Evolutionary conservation across 2,797 vertebrate genomes (phyloP), one percentile per base, ranked within the genome.

Genomic region (Hafferia zeledoni): DNA sequence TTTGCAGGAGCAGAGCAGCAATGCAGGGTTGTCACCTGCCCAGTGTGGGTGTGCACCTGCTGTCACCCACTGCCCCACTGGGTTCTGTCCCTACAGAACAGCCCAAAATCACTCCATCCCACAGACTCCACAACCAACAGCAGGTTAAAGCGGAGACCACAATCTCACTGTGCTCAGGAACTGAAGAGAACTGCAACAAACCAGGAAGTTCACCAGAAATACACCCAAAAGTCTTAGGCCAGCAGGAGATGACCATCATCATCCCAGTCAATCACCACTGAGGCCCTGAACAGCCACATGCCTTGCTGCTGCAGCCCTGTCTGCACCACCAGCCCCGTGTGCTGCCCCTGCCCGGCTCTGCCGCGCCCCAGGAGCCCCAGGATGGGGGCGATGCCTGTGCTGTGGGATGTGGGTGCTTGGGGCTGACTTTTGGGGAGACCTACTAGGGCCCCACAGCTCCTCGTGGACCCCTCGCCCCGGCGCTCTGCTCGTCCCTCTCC

Each of bases 251-350:
- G 33, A 17, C 31, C 33, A 19, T 8, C 33, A 17, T 0, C 33
- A 11, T 22, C n/a, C 17, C 0, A 0, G 10, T 3, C 39, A 23
- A 5, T 11, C 63, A 5, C 10, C 25, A 5, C 25, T 2, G 4
- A 37, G 49, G 3, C 0, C 0, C 35, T 3, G 8, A 46, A 17
- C 0, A 6, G 35, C 59, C 14, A 0, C 0, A 0, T 2, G 7
- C 19, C 11, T 3, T 2, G 8, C 37, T 33, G n/a, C 31, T 13
- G 35, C 53, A 19, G 23, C 3, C 27, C 5, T 7, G 61, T 9
- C 44, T 35, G 63, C 17, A 5, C 17, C 3, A 2, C 11, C 20
- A 2, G 24, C 47, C 53, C 56, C 5, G 1, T 37, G 35, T 7
- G 0, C n/a, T 37, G 57, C 28, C 22, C 52, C 53, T 18, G 52